Evolutionary conservation across 2,888 invertebrate genomes (phyloP).

Genomic region (Ypsolopha sequella): DNA sequence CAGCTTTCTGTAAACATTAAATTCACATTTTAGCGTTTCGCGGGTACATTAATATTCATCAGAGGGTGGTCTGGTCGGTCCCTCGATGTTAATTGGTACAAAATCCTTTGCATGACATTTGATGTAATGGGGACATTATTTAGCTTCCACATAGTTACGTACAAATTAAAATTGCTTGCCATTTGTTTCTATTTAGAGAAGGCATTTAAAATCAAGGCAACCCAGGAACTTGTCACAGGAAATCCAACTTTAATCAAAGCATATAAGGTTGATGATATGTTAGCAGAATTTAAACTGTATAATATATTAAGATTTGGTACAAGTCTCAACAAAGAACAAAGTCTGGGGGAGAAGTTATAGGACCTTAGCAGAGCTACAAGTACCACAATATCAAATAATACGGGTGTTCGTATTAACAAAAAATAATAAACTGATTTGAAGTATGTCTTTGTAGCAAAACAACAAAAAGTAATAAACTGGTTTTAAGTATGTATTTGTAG

Average conservation of each 20-base stretch:
- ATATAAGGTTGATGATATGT: background rate
- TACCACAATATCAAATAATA: too few species aligned
- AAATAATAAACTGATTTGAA: too few species aligned
- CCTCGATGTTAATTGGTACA: background rate
- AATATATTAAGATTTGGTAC: background rate
- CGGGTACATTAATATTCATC: slow-evolving; percentile 3
- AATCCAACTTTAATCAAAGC: background rate
- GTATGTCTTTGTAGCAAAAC: too few species aligned
- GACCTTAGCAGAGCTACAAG: background rate
- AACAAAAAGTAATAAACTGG: too few species aligned
- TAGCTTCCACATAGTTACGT: background rate
- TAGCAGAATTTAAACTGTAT: background rate
- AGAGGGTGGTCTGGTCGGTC: background rate
- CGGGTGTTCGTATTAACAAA: too few species aligned
- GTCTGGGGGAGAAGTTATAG: background rate
- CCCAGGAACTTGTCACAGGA: background rate
- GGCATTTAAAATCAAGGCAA: background rate
- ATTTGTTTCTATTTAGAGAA: slow-evolving; percentile 1
- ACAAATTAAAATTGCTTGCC: slow-evolving; percentile 1
- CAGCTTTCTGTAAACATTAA: too few species aligned
- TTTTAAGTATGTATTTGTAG: too few species aligned
- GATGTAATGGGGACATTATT: background rate
- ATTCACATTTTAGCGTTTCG: background rate
- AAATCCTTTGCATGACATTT: background rate
- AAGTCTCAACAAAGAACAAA: background rate